These are phyloP conservation scores for Lordiphosa stackelbergi DNA, from an alignment of 1,140 invertebrate species.

Conservation along the genomic window DNA sequence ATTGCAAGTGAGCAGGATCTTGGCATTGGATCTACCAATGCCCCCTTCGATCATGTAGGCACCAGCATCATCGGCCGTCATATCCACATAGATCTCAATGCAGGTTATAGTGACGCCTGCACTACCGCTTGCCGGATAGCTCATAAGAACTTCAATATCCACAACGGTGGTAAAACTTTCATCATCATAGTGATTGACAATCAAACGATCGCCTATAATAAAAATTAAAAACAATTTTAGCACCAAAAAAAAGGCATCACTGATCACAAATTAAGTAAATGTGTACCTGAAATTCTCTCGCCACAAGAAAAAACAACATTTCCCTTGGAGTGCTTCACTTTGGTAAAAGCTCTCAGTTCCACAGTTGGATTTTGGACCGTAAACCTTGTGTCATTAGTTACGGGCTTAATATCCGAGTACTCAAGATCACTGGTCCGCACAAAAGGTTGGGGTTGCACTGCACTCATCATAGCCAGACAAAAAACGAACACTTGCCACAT, in stretches of 20 bases:
- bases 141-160: conserved; percentile 57
- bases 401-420: conserved; percentile 51
- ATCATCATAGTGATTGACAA: conserved; percentile 56
- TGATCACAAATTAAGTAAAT: no score
- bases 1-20: conserved; percentile 53
- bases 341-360: conserved; percentile 32
- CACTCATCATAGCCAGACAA: conserved; percentile 7
- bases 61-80: conserved; percentile 46
- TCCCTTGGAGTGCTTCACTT: conserved; percentile 63
- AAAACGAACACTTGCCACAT: conserved; percentile 22
- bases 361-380: conserved; percentile 30
- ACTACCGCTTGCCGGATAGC: conserved; percentile 35
- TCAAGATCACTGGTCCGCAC: conserved; percentile 45
- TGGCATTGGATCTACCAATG: conserved; percentile 42
- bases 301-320: conserved; percentile 39
- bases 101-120: conserved; percentile 44
- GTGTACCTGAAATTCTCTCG: conserved; percentile 46
- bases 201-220: conserved; percentile 48
- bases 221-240: conserved; percentile 33
- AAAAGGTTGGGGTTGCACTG: conserved; percentile 11
- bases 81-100: conserved; percentile 65
- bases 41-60: conserved; percentile 53
- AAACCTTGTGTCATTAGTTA: conserved; percentile 52
- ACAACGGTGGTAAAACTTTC: conserved; percentile 46
- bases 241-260: no score